Evolutionary conservation across 2,113 vertebrate genomes (phyloP).

Genomic region (Felis catus): F.catus_Fca126_mat1.0 CM031413.1:131674001-131674500

Average conservation of each 20-base stretch:
- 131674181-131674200: neutral
- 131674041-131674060: neutral
- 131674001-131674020: neutral
- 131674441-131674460: no score
- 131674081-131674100: neutral
- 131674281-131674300: neutral
- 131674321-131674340: neutral
- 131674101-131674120: neutral
- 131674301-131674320: neutral
- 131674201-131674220: neutral
- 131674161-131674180: neutral
- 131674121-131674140: neutral
- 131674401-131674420: neutral
- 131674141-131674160: neutral
- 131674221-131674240: neutral
- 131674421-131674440: neutral
- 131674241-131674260: neutral
- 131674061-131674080: neutral
- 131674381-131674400: neutral
- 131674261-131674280: neutral
- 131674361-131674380: neutral
- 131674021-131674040: neutral
- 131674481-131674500: no score
- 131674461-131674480: no score
- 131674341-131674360: neutral